Evolutionary conservation across 37 sponge, comb jelly and placozoan genomes (phyloP), one percentile per base, ranked within the genome.

Genomic region (Mnemiopsis leidyi): DNA sequence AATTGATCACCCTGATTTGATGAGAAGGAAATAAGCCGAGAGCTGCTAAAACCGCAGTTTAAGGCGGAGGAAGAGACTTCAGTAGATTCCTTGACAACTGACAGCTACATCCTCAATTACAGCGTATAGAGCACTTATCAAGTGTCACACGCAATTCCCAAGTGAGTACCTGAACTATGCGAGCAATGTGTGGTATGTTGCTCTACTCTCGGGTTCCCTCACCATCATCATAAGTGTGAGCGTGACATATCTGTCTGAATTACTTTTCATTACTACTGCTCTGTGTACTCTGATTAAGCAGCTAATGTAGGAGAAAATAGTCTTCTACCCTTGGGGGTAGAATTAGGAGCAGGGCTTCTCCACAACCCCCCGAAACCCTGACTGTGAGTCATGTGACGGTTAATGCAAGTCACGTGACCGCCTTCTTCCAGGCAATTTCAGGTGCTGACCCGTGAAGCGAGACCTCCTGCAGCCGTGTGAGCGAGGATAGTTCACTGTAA

Each of bases 351-450:
- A 48, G 13, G 61, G 61, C 13, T 48, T 5, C 13, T 13, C 5
- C 61, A 48, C 61, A n/a, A n/a, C n/a, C n/a, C n/a, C n/a, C n/a
- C n/a, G n/a, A n/a, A n/a, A n/a, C n/a, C n/a, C n/a, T n/a, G n/a
- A n/a, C n/a, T n/a, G n/a, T n/a, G n/a, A n/a, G 68, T 71, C 79
- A 77, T 36, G 79, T 77, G 79, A 77, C 79, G 18, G 34, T 29
- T 71, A 25, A 71, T 3, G 34, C 18, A 32, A 9, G 79, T 77
- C 79, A 77, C 79, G 79, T 77, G 79, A 77, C 36, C 2, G 1
- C 79, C 61, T 48, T 5, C 61, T 48, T 13, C 61, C 61, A 48
- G 9, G 9, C 13, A 48, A 48, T 48, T 48, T 48, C 61, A 48
- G 61, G 61, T 48, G 13, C 13, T 5, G 61, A 48, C 61, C 61